Evolutionary conservation across 2,888 invertebrate genomes (phyloP).

Genomic region (Scotopteryx bipunctaria): DNA sequence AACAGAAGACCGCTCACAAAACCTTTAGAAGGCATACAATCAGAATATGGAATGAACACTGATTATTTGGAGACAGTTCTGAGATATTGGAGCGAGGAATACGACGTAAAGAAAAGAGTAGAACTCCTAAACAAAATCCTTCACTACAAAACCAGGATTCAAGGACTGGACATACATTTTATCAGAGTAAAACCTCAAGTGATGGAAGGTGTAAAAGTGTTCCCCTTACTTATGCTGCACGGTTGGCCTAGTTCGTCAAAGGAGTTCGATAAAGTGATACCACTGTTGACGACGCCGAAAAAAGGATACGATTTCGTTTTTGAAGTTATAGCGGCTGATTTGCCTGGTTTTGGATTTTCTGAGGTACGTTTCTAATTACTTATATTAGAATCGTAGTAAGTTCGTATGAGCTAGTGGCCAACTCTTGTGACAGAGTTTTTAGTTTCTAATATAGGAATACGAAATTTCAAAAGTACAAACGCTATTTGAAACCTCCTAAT

Average conservation of each 20-base stretch:
- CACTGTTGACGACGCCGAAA: conserved; percentile 83
- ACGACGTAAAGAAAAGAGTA: conserved; percentile 86
- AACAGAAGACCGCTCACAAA: conserved; percentile 76
- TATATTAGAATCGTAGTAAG: background rate
- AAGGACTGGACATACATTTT: conserved; percentile 89
- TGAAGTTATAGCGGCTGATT: conserved; percentile 86
- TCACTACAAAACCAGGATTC: conserved; percentile 90
- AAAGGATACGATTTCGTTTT: conserved; percentile 85
- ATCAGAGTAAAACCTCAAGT: conserved; percentile 85
- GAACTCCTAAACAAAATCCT: conserved; percentile 86
- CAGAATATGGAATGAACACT: conserved; percentile 93
- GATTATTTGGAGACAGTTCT: conserved; percentile 86
- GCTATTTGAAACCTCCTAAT: no score
- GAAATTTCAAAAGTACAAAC: no score
- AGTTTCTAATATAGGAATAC: no score
- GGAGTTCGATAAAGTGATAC: conserved; percentile 91
- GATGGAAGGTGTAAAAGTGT: conserved; percentile 46
- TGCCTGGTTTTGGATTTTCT: conserved; percentile 89
- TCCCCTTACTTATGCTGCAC: conserved; percentile 89
- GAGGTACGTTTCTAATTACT: conserved; percentile 64
- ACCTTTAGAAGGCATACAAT: conserved; percentile 87
- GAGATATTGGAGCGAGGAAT: conserved; percentile 90
- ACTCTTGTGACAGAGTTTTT: no score
- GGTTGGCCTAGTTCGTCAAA: conserved; percentile 95
- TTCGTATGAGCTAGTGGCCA: no score